These are phyloP conservation scores for Setophaga coronata DNA, from an alignment of 2,113 vertebrate genomes.

Conservation along the genomic window DNA sequence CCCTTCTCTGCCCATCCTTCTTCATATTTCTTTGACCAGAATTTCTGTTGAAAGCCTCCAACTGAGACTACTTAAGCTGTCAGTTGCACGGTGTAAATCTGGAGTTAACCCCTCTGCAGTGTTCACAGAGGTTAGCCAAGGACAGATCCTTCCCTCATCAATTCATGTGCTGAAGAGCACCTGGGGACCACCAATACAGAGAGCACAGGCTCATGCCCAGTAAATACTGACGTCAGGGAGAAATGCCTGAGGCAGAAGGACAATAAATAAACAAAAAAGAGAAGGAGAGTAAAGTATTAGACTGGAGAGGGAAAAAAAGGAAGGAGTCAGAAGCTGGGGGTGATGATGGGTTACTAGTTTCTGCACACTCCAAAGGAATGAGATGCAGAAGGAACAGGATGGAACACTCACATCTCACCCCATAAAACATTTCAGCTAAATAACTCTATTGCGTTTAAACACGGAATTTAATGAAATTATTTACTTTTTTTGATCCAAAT, in stretches of 20 bases:
- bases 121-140: neutral
- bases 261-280: neutral
- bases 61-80: neutral
- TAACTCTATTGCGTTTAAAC: neutral
- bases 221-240: neutral
- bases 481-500: neutral
- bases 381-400: neutral
- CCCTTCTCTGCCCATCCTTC: neutral
- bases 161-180: neutral
- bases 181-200: neutral
- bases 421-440: neutral
- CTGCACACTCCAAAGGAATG: fast-evolving
- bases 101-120: neutral
- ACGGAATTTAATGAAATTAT: neutral
- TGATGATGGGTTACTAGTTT: neutral
- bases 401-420: neutral
- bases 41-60: neutral
- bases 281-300: neutral
- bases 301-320: neutral
- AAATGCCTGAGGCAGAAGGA: neutral
- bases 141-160: neutral
- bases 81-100: neutral
- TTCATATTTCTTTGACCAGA: neutral
- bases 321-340: neutral
- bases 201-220: neutral